Conservation (phyloP, 2,113 vertebrate species). For the Poicephalus meyeri region DNA sequence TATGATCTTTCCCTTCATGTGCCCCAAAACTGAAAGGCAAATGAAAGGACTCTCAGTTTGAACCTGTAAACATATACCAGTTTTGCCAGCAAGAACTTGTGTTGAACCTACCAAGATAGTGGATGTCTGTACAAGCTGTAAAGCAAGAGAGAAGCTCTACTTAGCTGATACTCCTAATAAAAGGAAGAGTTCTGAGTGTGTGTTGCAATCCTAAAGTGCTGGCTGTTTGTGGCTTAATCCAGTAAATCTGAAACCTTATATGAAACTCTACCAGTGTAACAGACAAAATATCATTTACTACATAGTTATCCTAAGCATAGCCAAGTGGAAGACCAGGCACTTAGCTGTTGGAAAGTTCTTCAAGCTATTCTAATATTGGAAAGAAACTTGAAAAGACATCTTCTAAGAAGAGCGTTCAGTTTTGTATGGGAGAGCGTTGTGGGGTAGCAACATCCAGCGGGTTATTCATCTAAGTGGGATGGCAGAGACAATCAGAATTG, state of each 20-base stretch:
- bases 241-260: not conserved
- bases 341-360: not conserved
- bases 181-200: not conserved
- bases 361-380: not conserved
- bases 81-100: not conserved
- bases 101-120: not conserved
- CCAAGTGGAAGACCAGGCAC: not conserved
- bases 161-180: not conserved
- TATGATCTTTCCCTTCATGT: not conserved
- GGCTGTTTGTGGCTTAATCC: not conserved
- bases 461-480: not conserved
- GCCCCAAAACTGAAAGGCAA: not conserved
- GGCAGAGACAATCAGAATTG: not conserved
- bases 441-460: not conserved
- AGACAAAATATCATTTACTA: not conserved
- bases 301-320: not conserved
- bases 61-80: not conserved
- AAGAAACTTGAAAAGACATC: not conserved
- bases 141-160: not conserved
- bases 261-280: accelerated
- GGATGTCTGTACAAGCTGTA: not conserved
- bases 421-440: not conserved
- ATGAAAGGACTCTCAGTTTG: not conserved
- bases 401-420: not conserved
- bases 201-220: not conserved